Conservation (phyloP, 1,140 invertebrate genomes). For the Zaprionus vittiger region DNA sequence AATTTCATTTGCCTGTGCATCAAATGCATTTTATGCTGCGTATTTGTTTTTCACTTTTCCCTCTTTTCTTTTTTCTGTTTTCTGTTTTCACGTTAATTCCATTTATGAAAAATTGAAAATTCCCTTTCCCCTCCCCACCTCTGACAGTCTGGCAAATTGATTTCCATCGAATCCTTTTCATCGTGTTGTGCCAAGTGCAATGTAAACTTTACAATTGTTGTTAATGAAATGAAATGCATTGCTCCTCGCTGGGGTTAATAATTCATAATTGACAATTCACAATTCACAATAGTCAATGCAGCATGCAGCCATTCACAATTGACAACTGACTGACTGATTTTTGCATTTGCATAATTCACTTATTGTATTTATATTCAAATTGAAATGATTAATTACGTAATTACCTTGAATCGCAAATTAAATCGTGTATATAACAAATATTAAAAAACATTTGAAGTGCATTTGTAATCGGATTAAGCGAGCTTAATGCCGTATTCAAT, state of each 20-base stretch:
- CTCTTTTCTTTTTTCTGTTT: neutral
- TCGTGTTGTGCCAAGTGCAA: neutral
- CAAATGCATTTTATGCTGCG: slow-evolving; percentile 40
- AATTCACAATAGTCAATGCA: neutral
- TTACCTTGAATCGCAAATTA: neutral
- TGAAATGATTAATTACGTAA: neutral
- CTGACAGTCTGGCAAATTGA: neutral
- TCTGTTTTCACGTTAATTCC: neutral
- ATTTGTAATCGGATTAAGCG: neutral
- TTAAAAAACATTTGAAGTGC: neutral
- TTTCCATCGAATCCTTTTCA: slow-evolving; percentile 26
- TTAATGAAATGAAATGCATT: neutral
- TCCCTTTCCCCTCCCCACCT: neutral
- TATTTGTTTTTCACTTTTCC: slow-evolving; percentile 1
- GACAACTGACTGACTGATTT: slow-evolving; percentile 5
- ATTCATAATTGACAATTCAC: slow-evolving; percentile 10
- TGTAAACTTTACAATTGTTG: neutral
- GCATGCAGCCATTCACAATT: neutral
- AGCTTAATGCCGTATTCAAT: neutral
- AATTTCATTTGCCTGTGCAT: slow-evolving; percentile 57
- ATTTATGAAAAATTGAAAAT: neutral
- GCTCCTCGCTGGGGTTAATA: neutral
- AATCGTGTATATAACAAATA: neutral
- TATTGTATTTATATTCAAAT: neutral
- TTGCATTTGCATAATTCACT: slow-evolving; percentile 4